Conservation (phyloP, 2,888 invertebrate genomes). For the Laspeyria flexula region DNA sequence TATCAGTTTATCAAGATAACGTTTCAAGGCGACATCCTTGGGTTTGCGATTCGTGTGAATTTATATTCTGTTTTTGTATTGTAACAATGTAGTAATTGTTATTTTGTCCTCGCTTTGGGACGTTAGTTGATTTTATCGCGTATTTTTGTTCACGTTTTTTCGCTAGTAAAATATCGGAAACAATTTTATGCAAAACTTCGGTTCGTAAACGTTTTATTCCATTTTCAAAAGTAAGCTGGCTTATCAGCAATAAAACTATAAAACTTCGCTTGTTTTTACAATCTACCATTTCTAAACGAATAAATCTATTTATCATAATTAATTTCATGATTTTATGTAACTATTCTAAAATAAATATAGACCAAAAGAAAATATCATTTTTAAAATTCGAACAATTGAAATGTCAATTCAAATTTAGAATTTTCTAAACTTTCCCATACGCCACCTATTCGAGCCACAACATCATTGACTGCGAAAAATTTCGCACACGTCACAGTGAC, state of each 20-base stretch:
- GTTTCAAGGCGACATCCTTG: slow-evolving; percentile 56
- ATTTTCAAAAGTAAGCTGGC: no score
- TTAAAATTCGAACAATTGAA: no score
- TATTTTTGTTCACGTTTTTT: not conserved
- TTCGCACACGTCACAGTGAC: slow-evolving; percentile 36
- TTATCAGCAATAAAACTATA: no score
- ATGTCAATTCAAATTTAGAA: slow-evolving; percentile 9
- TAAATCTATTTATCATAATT: no score
- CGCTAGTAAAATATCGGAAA: no score
- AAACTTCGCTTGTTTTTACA: not conserved
- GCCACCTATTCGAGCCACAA: slow-evolving; percentile 1
- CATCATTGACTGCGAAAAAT: slow-evolving; percentile 20
- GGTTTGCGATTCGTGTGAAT: slow-evolving; percentile 51
- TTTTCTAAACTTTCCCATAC: slow-evolving; percentile 24
- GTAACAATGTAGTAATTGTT: slow-evolving; percentile 24
- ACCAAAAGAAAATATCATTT: no score
- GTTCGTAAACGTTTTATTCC: no score
- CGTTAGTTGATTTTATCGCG: not conserved
- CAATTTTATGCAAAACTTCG: no score
- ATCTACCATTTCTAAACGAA: no score
- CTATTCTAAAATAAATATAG: no score
- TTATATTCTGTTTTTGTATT: slow-evolving; percentile 22
- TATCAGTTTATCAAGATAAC: slow-evolving; percentile 62
- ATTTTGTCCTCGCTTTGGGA: slow-evolving; percentile 11
- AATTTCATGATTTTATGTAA: no score